phyloP scores from a whole-genome alignment of 2,797 vertebrate genomes.

The Synanceia verrucosa region DNA sequence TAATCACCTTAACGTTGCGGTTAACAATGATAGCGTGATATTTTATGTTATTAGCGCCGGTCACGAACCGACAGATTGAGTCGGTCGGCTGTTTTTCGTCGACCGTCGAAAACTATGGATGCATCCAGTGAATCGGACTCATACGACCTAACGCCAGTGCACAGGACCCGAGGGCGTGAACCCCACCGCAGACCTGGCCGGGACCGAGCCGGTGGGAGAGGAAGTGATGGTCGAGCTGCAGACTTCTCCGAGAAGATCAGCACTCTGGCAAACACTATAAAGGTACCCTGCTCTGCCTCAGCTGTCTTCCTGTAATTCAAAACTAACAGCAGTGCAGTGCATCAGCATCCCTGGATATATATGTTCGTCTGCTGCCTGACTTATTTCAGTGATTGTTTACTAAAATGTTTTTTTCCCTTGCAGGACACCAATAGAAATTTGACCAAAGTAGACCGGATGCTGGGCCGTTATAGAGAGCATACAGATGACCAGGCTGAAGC shows the following conservation, averaged over 20 bases:
- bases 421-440: slow-evolving; percentile 94
- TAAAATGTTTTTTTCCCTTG: background rate
- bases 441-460: slow-evolving; percentile 90
- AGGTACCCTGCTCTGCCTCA: slow-evolving; percentile 76
- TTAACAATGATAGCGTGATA: slow-evolving; percentile 19
- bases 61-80: slow-evolving; percentile 10
- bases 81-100: background rate
- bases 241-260: slow-evolving; percentile 91
- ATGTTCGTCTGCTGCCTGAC: background rate
- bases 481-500: slow-evolving; percentile 88
- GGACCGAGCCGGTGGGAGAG: slow-evolving; percentile 37
- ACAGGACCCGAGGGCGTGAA: slow-evolving; percentile 75
- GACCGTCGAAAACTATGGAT: slow-evolving; percentile 80
- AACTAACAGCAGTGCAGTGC: background rate
- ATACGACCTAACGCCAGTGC: slow-evolving; percentile 58
- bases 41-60: background rate
- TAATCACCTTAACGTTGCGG: slow-evolving; percentile 52
- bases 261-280: slow-evolving; percentile 90
- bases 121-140: slow-evolving; percentile 91
- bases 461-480: slow-evolving; percentile 91
- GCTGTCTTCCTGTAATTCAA: background rate
- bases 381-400: background rate
- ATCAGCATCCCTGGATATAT: background rate
- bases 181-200: slow-evolving; percentile 61
- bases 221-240: slow-evolving; percentile 41